These are phyloP conservation scores for Drosophila ercepeae DNA, from an alignment of 1,140 invertebrate genomes.

Conservation along the genomic window DNA sequence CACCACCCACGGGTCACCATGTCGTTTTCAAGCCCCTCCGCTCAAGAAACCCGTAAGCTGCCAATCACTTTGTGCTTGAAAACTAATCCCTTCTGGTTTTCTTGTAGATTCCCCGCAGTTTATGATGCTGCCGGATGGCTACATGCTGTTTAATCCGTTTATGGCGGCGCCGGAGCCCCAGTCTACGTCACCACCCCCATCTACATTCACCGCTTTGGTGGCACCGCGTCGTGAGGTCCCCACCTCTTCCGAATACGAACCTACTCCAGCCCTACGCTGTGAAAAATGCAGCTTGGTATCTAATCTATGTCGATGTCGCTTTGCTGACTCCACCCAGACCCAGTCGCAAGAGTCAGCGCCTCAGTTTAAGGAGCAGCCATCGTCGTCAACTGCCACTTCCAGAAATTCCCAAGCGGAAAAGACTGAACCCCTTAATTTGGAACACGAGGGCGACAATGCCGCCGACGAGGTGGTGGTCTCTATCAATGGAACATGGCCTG, in stretches of 20 bases:
- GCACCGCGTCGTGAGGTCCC: slow-evolving; percentile 28
- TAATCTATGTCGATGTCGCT: slow-evolving; percentile 10
- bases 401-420: slow-evolving; percentile 39
- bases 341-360: slow-evolving; percentile 7
- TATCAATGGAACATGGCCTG: slow-evolving; percentile 43
- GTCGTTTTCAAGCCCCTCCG: slow-evolving; percentile 26
- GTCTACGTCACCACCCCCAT: slow-evolving; percentile 3
- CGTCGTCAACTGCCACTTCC: slow-evolving; percentile 49
- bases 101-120: slow-evolving; percentile 33
- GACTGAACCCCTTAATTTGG: slow-evolving; percentile 55
- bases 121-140: slow-evolving; percentile 36
- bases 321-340: slow-evolving; percentile 55
- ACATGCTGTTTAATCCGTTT: slow-evolving; percentile 31
- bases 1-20: slow-evolving; percentile 49
- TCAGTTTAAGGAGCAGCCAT: slow-evolving; percentile 56
- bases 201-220: slow-evolving; percentile 33
- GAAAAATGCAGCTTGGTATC: slow-evolving; percentile 50
- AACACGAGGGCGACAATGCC: slow-evolving; percentile 15
- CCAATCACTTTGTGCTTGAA: not conserved
- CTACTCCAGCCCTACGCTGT: slow-evolving; percentile 11
- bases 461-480: slow-evolving; percentile 23
- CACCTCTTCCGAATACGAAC: slow-evolving; percentile 11
- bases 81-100: not conserved
- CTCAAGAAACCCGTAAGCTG: slow-evolving; percentile 53
- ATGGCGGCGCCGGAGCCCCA: slow-evolving; percentile 45